phyloP scores from a whole-genome alignment of 2,797 vertebrate species.

The Phaenicophaeus curvirostris region DNA sequence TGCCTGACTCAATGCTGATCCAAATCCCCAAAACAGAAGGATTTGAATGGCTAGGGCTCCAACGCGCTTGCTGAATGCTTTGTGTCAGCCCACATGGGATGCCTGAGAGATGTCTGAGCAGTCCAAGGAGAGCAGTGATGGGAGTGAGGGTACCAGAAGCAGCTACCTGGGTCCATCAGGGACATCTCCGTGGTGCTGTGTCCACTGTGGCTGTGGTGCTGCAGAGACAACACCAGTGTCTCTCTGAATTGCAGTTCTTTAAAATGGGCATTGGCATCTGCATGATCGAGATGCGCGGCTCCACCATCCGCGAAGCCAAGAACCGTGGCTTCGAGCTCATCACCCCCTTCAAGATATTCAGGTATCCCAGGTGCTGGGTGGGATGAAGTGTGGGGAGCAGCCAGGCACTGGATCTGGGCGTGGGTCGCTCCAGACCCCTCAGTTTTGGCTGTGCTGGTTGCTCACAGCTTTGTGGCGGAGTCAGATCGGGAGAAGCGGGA shows the following conservation, averaged over 20 bases:
- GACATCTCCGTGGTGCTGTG: fast-evolving
- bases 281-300: constrained; percentile 88
- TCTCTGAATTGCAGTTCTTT: constrained; percentile 82
- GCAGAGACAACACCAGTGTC: neutral
- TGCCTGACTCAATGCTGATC: neutral
- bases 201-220: fast-evolving
- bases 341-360: constrained; percentile 93
- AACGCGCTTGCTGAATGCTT: neutral
- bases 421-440: neutral
- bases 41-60: fast-evolving
- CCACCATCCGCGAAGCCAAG: constrained; percentile 91
- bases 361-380: constrained; percentile 59
- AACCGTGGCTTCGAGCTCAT: constrained; percentile 92
- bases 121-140: neutral
- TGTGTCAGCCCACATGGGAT: neutral
- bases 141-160: neutral
- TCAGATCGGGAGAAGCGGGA: constrained; percentile 90
- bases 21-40: neutral
- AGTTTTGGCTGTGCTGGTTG: neutral
- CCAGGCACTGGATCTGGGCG: fast-evolving
- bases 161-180: fast-evolving
- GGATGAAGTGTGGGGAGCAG: neutral
- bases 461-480: constrained; percentile 89
- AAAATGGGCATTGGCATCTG: constrained; percentile 91
- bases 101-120: neutral